Evolutionary conservation across 2,888 invertebrate genomes (phyloP).

Genomic region (Rhopalosiphum nymphaeae): DNA sequence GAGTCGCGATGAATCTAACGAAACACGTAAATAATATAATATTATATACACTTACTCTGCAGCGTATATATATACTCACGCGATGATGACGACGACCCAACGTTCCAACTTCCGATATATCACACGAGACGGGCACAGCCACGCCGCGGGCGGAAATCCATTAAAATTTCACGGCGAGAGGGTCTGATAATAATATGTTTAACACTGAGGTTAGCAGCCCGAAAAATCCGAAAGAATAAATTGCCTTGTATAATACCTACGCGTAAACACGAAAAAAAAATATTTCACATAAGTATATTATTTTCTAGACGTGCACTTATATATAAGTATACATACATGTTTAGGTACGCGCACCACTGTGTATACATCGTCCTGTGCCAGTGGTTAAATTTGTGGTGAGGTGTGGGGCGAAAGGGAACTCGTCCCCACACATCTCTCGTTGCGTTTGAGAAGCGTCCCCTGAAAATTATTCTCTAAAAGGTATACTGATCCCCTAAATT

Average conservation of each 20-base stretch:
- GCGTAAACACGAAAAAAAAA: background rate
- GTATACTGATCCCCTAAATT: background rate
- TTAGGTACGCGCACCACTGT: background rate
- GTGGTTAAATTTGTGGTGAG: background rate
- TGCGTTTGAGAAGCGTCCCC: background rate
- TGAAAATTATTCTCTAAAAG: background rate
- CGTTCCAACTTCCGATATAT: background rate
- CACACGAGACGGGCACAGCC: background rate
- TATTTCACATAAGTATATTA: constrained; percentile 14
- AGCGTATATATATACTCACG: background rate
- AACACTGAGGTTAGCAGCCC: constrained; percentile 4
- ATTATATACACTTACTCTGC: background rate
- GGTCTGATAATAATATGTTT: constrained; percentile 14
- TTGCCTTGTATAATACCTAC: background rate
- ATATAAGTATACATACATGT: background rate
- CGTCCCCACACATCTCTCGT: background rate
- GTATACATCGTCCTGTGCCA: background rate
- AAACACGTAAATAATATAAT: background rate
- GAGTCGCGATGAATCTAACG: background rate
- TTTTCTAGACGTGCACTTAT: background rate
- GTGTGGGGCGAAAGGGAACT: no score
- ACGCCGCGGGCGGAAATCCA: constrained; percentile 1
- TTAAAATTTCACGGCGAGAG: background rate
- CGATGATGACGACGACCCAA: background rate
- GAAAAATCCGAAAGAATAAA: constrained; percentile 7